Evolutionary conservation across 1,140 invertebrate genomes (phyloP), one percentile per base, ranked within the genome.

Genomic region (Tenebrio molitor): DNA sequence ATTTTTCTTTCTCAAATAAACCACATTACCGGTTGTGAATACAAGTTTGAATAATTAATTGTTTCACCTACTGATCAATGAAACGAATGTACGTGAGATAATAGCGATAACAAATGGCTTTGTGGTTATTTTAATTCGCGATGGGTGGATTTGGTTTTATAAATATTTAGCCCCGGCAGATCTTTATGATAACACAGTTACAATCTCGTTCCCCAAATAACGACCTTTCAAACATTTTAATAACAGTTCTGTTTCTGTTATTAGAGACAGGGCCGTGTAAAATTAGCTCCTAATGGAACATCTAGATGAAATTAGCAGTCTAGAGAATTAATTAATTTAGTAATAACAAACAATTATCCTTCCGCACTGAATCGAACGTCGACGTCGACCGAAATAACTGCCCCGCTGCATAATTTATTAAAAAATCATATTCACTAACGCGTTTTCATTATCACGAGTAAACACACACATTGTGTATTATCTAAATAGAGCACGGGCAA

Each of bases 301-400:
- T 41, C 3, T 7, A 7, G 36, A 41, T 41, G 36, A 41, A 41
- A 41, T 41, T 41, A 41, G 7, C 36, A 12, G 12, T 3, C 36
- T 14, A 8, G 2, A n/a, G n/a, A n/a, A n/a, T 41, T 50, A 50
- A 50, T 50, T 50, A 50, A 50, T 50, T 50, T 21, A 50, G 19
- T 8, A 50, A 50, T 21, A 50, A 50, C 15, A 17, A 50, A 50
- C 10, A 10, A 4, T 50, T 19, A 33, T n/a, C n/a, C n/a, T n/a
- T 4, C 44, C 44, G 44, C 16, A n/a, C 16, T 12, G 36, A 41
- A 41, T 33, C n/a, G n/a, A n/a, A 10, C 10, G 29, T 33, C 4
- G 29, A 5, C 10, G 29, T 33, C 4, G 29, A 10, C 4, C 29
- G 29, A 10, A 33, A 10, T 4, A 33, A 33, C 29, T 33, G 0